Base-by-base conservation (phyloP, 2,113 vertebrate genomes). In the Periophthalmodon schlosseri region DNA sequence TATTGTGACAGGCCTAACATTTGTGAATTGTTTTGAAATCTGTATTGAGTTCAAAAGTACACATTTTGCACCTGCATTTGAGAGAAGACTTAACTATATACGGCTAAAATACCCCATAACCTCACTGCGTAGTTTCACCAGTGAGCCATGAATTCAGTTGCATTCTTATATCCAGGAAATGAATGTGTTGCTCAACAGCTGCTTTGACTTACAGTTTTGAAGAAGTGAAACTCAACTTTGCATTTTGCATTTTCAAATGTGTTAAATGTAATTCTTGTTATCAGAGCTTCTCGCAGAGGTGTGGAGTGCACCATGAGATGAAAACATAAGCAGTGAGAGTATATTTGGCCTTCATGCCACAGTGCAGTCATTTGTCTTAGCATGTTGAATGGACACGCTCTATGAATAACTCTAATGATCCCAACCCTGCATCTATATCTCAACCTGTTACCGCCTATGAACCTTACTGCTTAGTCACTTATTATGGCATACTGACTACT, bases 281-380 rank as follows among this genome's bases (percentile, higher is more conserved):
- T 7, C 21, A 13, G 46, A 70, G 75, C 68, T 82, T 81, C 12
- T 28, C 57, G 63, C 77, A 75, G 69, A 77, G 58, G 69, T 36
- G 56, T 50, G 21, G 12, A n/a, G 3, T 21, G 60, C 39, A 11
- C 44, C n/a, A 72, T 63, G 5, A 66, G 33, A 69, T 46, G 61
- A 67, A 73, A 33, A 60, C 68, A 68, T 34, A 57, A 73, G 65
- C 65, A 72, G 70, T 69, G 58, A 85, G 83, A 83, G 81, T 86
- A 78, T 84, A 80, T 84, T 82, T 81, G 81, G 77, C 84, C 81
- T 88, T 86, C 85, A 86, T 76, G 76, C 76, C 70, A 72, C 76
- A 73, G 81, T 87, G 81, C 84, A 88, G 83, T 83, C 80, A 85
- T 88, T 81, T 86, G 79, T 86, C 85, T 83, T 82, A 85, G 70